A percentile compares a stretch with the other conserved stretches of the same genome.
Evolutionary conservation across 2,797 vertebrate genomes (phyloP).

Genomic region (Chlorospingus semifuscus): DNA sequence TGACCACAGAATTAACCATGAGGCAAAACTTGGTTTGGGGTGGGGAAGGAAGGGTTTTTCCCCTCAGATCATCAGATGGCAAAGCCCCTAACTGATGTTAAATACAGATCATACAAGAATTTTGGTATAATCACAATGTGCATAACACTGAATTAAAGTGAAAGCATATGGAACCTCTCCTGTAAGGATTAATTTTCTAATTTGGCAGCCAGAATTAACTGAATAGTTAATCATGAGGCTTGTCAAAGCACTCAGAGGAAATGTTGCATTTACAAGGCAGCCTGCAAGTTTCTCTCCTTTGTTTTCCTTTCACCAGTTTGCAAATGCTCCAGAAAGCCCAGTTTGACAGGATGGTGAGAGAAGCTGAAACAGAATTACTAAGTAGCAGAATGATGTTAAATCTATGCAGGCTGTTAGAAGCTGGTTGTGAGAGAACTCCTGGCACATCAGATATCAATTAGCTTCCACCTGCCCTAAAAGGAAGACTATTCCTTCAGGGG

Average conservation of each 20-base stretch:
- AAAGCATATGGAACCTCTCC: background rate
- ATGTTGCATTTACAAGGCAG: background rate
- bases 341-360: background rate
- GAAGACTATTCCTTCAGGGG: constrained; percentile 18
- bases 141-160: background rate
- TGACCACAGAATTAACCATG: background rate
- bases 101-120: background rate
- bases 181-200: background rate
- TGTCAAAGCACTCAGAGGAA: background rate
- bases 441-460: constrained; percentile 33
- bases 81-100: background rate
- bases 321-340: background rate
- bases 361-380: constrained; percentile 40
- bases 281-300: background rate
- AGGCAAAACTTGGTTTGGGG: background rate
- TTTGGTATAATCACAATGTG: background rate
- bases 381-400: background rate
- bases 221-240: background rate
- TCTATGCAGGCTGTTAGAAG: background rate
- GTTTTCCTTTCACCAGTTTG: background rate
- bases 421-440: constrained; percentile 4
- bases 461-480: constrained; percentile 32
- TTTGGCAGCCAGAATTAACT: background rate
- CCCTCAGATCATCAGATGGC: background rate
- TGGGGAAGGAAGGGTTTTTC: background rate